These are phyloP conservation scores for Nothoprocta pentlandii DNA, from an alignment of 2,113 vertebrate genomes.

Conservation along the genomic window DNA sequence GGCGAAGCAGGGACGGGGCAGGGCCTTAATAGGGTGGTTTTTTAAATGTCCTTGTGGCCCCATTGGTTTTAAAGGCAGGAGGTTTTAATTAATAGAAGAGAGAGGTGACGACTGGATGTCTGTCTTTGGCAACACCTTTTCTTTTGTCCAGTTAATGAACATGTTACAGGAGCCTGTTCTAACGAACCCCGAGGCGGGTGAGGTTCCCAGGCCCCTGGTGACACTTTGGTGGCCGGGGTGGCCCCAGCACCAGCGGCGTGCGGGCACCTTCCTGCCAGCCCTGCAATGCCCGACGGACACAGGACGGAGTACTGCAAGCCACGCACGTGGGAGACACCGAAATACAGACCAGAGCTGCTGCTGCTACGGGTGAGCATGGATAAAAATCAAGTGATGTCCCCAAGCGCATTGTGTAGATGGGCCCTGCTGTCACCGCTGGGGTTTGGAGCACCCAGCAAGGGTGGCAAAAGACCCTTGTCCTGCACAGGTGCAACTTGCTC, in stretches of 20 bases:
- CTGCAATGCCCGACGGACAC: background rate
- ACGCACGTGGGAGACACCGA: accelerated
- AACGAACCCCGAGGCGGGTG: background rate
- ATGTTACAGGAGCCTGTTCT: background rate
- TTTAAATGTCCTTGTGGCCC: background rate
- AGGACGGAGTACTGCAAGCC: background rate
- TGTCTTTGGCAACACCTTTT: background rate
- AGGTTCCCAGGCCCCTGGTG: background rate
- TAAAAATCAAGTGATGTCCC: conserved; percentile 16
- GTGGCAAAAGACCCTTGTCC: background rate
- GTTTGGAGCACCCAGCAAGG: background rate
- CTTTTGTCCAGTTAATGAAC: background rate
- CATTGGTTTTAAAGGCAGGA: background rate
- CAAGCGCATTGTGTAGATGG: accelerated
- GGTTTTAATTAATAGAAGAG: background rate
- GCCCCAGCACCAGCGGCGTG: background rate
- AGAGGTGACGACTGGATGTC: background rate
- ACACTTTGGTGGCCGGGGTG: background rate
- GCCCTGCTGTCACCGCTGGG: background rate
- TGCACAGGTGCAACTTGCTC: accelerated
- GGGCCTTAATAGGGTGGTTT: background rate
- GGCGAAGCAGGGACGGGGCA: background rate
- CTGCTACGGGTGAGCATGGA: conserved; percentile 40
- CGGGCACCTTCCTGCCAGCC: background rate
- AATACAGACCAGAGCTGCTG: accelerated